Evolutionary conservation across 2,888 invertebrate genomes (phyloP), one percentile per base, ranked within the genome.

Genomic region (Cataglyphis livida): DNA sequence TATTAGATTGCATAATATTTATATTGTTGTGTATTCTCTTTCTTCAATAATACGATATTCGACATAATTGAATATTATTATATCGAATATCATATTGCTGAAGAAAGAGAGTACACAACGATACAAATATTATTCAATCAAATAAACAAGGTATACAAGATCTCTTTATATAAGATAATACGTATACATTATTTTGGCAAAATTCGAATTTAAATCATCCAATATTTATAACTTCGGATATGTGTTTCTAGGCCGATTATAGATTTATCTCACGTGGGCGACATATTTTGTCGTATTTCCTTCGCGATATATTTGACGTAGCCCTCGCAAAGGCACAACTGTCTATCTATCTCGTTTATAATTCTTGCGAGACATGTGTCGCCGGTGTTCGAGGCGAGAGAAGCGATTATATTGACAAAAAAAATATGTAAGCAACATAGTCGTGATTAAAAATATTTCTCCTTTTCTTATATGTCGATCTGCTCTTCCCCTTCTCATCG

Each of bases 191-290:
- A 32, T 57, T 59, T 78, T 21, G 32, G 41, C 57, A 59, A 70
- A 59, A 32, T n/a, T 59, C 18, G 32, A 78, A 70, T 78, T 15
- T 18, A 32, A 15, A 25, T 28, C 12, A 5, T 54, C 25, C 6
- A 54, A 66, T 64, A 65, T n/a, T 76, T 9, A 25, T 65, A 51
- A 85, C 57, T 48, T 85, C 81, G 84, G 89, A 84, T 85, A 87
- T 85, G 85, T 83, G 87, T 83, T 85, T 87, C 70, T 88, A 88
- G 88, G 85, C 88, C 89, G 84, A 87, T 85, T 25, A 61, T 76
- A 66, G 21, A 81, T 83, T 76, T 44, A 73, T 59, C 41, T 74
- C 64, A 65, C 74, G 76, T n/a, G 44, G 6, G 48, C 44, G 32
- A 35, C 18, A n/a, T 1, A 35, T 32, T 68, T 51, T 48, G 5